Evolutionary conservation across 92 coral and sea anemone species (phyloP).

Genomic region (Hydrozoanthus gracilis): DNA sequence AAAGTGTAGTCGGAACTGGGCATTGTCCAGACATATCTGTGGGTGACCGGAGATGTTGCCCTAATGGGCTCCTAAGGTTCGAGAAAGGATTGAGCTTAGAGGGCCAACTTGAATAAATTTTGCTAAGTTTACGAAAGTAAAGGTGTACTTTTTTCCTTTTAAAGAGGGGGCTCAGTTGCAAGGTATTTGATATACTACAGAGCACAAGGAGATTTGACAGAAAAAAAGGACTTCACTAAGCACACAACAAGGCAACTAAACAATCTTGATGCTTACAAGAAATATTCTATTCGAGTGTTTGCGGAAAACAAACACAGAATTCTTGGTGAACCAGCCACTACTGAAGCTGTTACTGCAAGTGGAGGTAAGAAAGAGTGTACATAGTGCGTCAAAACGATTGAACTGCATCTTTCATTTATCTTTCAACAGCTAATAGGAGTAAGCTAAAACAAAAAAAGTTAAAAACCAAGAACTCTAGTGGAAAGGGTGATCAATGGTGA

Average conservation of each 20-base stretch:
- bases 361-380: conserved; percentile 18
- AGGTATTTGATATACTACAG: conserved; percentile 27
- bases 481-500: no score
- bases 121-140: not conserved
- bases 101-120: no score
- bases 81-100: not conserved
- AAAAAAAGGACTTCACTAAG: conserved; percentile 23
- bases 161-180: conserved; percentile 10
- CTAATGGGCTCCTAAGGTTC: not conserved
- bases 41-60: not conserved
- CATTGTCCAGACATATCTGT: not conserved
- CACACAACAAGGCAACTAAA: conserved; percentile 27
- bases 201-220: conserved; percentile 14
- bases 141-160: not conserved
- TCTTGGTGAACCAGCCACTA: conserved; percentile 3
- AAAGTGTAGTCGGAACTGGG: not conserved
- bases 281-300: conserved; percentile 24
- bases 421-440: no score
- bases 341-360: conserved; percentile 36
- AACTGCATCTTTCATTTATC: no score
- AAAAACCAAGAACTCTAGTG: no score
- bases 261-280: conserved; percentile 32
- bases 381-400: not conserved
- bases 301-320: conserved; percentile 22
- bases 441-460: no score